Conservation (phyloP, 2,888 invertebrate genomes). For the Caradrina clavipalpis region DNA sequence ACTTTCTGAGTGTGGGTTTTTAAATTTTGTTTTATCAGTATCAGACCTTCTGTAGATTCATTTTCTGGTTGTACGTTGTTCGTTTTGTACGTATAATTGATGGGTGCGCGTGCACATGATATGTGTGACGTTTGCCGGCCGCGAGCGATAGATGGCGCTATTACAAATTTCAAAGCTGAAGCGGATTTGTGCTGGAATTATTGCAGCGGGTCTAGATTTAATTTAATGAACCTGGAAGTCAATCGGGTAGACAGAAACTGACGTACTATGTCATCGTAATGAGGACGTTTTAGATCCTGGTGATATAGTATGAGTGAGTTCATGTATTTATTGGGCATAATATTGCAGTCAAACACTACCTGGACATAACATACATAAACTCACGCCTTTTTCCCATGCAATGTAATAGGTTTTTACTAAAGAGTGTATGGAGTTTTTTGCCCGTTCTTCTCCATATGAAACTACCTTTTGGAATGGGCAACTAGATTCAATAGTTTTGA, state of each 20-base stretch:
- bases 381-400: too few relatives aligned
- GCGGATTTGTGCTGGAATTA: constrained; percentile 43
- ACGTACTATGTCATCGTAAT: constrained; percentile 22
- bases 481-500: too few relatives aligned
- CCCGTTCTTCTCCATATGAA: too few relatives aligned
- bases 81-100: constrained; percentile 66
- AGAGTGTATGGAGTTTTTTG: too few relatives aligned
- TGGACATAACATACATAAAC: too few relatives aligned
- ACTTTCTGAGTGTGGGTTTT: not conserved
- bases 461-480: too few relatives aligned
- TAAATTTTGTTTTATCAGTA: not conserved
- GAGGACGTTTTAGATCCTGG: constrained; percentile 19
- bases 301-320: constrained; percentile 8
- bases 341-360: not conserved
- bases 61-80: constrained; percentile 24
- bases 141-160: constrained; percentile 60
- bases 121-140: constrained; percentile 54
- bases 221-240: constrained; percentile 60
- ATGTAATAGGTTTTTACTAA: too few relatives aligned
- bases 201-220: constrained; percentile 40
- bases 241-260: constrained; percentile 33
- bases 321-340: not conserved
- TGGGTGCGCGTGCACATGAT: constrained; percentile 68
- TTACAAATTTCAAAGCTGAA: constrained; percentile 40
- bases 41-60: constrained; percentile 34